These are phyloP conservation scores for Pachymerium ferrugineum DNA, from an alignment of 2,888 invertebrate genomes.

Conservation along the genomic window DNA sequence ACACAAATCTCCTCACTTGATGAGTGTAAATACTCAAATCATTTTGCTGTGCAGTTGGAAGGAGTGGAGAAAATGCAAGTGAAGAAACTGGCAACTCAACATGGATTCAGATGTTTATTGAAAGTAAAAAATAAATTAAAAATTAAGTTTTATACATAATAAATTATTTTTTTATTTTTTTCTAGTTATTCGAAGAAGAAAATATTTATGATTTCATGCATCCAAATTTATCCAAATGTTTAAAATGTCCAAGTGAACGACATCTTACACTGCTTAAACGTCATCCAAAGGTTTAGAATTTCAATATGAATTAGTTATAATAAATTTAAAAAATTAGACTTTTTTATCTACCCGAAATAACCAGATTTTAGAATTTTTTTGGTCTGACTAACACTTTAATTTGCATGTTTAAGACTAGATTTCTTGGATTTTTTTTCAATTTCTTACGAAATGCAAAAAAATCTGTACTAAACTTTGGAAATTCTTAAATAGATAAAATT, in stretches of 20 bases:
- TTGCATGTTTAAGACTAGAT: too few species aligned
- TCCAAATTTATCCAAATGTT: slow-evolving; percentile 12
- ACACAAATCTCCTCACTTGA: neutral
- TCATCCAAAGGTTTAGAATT: slow-evolving; percentile 13
- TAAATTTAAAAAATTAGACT: neutral
- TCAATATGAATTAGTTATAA: neutral
- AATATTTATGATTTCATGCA: slow-evolving; percentile 29
- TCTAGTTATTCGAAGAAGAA: slow-evolving; percentile 30
- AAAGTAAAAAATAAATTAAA: neutral
- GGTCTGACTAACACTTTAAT: too few species aligned
- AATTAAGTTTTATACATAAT: neutral
- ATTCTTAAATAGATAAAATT: too few species aligned
- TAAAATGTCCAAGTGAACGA: neutral
- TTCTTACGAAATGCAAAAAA: too few species aligned
- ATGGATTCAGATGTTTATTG: neutral
- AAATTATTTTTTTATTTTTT: neutral
- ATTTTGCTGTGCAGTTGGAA: slow-evolving; percentile 2
- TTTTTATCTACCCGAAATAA: neutral
- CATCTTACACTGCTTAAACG: slow-evolving; percentile 1
- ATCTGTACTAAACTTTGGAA: too few species aligned
- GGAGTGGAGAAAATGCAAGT: neutral
- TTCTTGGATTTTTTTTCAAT: too few species aligned
- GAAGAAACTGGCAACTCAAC: neutral
- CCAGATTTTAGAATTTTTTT: too few species aligned
- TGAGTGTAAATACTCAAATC: slow-evolving; percentile 5